phyloP scores from a whole-genome alignment of 2,113 vertebrate genomes.

The Perognathus longimembris region DNA sequence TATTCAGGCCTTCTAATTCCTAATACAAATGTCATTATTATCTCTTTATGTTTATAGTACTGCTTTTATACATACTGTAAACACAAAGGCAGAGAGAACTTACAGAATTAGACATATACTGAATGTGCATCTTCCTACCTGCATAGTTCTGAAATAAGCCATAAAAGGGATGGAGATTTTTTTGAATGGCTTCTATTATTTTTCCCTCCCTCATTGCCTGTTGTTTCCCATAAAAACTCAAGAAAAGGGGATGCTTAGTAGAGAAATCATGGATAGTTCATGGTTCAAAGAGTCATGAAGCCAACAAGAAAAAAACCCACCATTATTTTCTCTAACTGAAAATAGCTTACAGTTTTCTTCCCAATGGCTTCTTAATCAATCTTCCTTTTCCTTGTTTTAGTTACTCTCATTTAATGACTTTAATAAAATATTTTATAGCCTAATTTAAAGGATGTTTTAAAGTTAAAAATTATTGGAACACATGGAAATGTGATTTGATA shows the following conservation, averaged over 20 bases:
- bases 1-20: background rate
- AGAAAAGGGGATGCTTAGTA: no score
- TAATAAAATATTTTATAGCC: conserved; percentile 48
- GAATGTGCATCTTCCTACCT: background rate
- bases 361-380: background rate
- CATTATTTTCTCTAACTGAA: background rate
- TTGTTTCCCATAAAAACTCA: background rate
- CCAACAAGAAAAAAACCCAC: no score
- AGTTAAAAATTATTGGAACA: conserved; percentile 47
- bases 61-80: background rate
- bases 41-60: background rate
- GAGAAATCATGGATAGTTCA: background rate
- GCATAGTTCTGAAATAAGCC: background rate
- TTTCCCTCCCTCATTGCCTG: background rate
- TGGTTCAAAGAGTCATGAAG: conserved; percentile 10
- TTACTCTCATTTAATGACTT: conserved; percentile 49
- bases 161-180: no score
- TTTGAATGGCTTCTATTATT: background rate
- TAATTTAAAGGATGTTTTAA: no score
- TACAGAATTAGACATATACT: background rate
- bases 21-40: background rate
- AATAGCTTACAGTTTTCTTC: background rate
- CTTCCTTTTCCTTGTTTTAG: background rate
- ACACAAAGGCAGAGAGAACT: background rate
- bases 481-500: background rate